These are phyloP conservation scores for Acrobasis repandana DNA, from an alignment of 2,888 invertebrate species.

Conservation along the genomic window DNA sequence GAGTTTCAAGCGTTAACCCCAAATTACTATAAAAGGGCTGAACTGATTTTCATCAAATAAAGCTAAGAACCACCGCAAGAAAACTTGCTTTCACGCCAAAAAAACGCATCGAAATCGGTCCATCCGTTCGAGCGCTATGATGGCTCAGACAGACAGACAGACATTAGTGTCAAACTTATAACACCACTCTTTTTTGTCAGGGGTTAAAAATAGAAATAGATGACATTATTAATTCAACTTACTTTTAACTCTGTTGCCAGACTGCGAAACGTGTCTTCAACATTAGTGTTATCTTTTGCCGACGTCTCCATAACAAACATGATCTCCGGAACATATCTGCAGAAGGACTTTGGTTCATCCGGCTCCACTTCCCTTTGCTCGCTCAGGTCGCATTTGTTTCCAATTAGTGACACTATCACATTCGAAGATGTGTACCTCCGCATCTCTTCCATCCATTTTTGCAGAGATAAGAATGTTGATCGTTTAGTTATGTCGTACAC, in stretches of 20 bases:
- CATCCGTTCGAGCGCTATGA: too few species aligned
- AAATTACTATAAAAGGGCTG: too few species aligned
- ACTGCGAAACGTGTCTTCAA: constrained; percentile 93
- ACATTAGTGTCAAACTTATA: too few species aligned
- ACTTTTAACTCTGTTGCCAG: constrained; percentile 94
- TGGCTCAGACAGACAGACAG: too few species aligned
- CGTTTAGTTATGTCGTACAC: constrained; percentile 98
- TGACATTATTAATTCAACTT: too few species aligned
- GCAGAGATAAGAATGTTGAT: constrained; percentile 94
- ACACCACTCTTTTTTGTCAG: too few species aligned
- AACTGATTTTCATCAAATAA: too few species aligned
- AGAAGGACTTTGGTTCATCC: constrained; percentile 93
- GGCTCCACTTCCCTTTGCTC: constrained; percentile 92
- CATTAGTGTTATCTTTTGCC: constrained; percentile 95
- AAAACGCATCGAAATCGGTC: too few species aligned
- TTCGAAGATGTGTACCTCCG: constrained; percentile 96
- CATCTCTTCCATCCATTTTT: constrained; percentile 98
- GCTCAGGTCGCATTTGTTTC: constrained; percentile 95
- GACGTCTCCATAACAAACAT: constrained; percentile 94
- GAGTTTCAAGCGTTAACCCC: too few species aligned
- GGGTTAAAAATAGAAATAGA: too few species aligned
- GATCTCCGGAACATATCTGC: constrained; percentile 93
- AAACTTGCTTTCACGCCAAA: too few species aligned
- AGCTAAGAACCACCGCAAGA: too few species aligned
- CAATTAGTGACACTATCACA: constrained; percentile 94